These are phyloP conservation scores for Cheilosia impressa DNA, from an alignment of 2,888 invertebrate species.

Conservation along the genomic window DNA sequence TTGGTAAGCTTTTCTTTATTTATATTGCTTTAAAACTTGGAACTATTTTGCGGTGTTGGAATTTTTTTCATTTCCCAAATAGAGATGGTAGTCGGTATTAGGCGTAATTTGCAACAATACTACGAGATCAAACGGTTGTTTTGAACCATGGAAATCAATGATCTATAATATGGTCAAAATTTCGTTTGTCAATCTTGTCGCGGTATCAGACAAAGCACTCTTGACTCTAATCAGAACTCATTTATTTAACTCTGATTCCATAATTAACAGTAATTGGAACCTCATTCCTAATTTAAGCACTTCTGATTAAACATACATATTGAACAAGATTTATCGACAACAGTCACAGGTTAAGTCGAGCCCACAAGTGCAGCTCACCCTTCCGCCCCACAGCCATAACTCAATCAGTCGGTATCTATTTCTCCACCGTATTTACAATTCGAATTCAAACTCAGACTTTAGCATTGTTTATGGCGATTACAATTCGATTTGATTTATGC, in stretches of 20 bases:
- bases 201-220: no score
- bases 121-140: no score
- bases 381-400: constrained; percentile 59
- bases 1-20: no score
- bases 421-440: constrained; percentile 54
- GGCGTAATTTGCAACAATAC: no score
- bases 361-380: constrained; percentile 27
- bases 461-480: constrained; percentile 76
- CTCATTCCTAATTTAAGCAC: not conserved
- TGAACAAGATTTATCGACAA: constrained; percentile 10
- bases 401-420: constrained; percentile 65
- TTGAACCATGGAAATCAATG: no score
- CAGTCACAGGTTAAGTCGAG: constrained; percentile 36
- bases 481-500: constrained; percentile 76
- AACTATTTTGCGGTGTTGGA: no score
- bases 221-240: no score
- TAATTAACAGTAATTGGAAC: not conserved
- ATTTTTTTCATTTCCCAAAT: no score
- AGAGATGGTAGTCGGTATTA: no score
- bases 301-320: not conserved
- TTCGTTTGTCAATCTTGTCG: no score
- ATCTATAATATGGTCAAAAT: no score
- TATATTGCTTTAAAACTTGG: no score
- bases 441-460: constrained; percentile 45
- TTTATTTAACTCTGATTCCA: not conserved